Conservation (phyloP, 2,113 vertebrate species). For the Podarcis muralis region DNA sequence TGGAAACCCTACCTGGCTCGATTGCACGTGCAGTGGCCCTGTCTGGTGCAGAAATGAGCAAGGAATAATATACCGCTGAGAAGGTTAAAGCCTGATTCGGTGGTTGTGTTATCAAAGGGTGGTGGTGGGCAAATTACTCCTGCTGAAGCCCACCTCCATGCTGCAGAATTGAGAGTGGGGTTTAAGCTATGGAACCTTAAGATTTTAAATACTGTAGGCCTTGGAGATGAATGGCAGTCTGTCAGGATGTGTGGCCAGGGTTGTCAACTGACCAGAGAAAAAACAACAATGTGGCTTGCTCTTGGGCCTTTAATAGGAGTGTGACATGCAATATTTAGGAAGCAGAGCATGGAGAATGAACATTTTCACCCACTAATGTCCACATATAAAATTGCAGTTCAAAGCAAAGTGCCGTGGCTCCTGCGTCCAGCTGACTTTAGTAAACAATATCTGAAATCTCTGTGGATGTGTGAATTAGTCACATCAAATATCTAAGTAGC, state of each 20-base stretch:
- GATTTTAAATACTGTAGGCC: too few species aligned
- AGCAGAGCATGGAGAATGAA: not conserved
- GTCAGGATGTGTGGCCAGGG: not conserved
- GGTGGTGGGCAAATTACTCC: not conserved
- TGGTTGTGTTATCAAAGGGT: not conserved
- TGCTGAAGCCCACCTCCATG: not conserved
- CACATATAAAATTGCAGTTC: not conserved
- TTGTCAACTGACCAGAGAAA: not conserved
- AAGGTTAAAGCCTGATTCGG: not conserved
- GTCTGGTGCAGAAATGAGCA: not conserved
- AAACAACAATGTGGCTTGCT: not conserved
- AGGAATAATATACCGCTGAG: not conserved
- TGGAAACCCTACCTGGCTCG: constrained; percentile 21
- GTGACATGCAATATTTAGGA: not conserved
- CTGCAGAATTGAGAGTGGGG: not conserved
- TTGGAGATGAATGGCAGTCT: not conserved
- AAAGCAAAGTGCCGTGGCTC: not conserved
- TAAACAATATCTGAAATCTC: not conserved
- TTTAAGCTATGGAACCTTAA: not conserved
- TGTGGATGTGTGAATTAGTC: too few species aligned
- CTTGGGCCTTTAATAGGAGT: not conserved
- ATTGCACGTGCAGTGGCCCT: not conserved
- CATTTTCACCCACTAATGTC: not conserved
- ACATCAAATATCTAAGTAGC: too few species aligned
- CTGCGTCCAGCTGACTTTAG: not conserved